Evolutionary conservation across 2,888 invertebrate species (phyloP), one percentile per base, ranked within the genome.

Genomic region (Pardosa pseudoannulata): DNA sequence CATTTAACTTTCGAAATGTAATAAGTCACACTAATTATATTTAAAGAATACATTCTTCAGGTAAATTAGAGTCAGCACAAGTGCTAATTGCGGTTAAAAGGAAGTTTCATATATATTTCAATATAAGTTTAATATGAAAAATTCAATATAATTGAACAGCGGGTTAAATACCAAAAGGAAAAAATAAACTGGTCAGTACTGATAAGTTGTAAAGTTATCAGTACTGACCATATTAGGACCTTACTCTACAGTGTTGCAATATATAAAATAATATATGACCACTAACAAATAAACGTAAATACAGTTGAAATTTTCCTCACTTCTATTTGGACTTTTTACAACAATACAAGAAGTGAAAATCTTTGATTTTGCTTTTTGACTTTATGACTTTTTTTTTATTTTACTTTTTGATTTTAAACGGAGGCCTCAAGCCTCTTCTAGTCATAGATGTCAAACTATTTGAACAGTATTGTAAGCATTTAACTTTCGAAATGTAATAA

Each of bases 251-350:
- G n/a, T n/a, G n/a, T n/a, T n/a, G n/a, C n/a, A n/a, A n/a, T n/a
- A n/a, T n/a, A n/a, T n/a, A n/a, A n/a, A n/a, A n/a, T n/a, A n/a
- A n/a, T n/a, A n/a, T n/a, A n/a, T n/a, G n/a, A n/a, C n/a, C n/a
- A n/a, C n/a, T n/a, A n/a, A n/a, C n/a, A 85, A 85, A 85, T 85
- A 85, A 78, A 85, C 76, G 79, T 85, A 85, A 85, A 78, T 85
- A 78, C 78, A 78, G 76, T 46, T 73, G 78, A 73, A 78, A 67
- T 73, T 78, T 78, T 78, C 78, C 73, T 79, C 74, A 50, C 73
- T 71, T 28, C 32, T 31, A 39, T 23, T 39, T 19, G n/a, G 19
- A 32, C 32, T 32, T 32, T 67, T 67, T 67, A 67, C 32, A 32
- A 32, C 23, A 56, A 29, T 11, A 27, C 31, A 67, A 19, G 19